Percentiles rank a stretch among this genome's conserved stretches.
These are phyloP conservation scores for Rhinogobius similis DNA, from an alignment of 2,113 vertebrate genomes.

Conservation along the genomic window DNA sequence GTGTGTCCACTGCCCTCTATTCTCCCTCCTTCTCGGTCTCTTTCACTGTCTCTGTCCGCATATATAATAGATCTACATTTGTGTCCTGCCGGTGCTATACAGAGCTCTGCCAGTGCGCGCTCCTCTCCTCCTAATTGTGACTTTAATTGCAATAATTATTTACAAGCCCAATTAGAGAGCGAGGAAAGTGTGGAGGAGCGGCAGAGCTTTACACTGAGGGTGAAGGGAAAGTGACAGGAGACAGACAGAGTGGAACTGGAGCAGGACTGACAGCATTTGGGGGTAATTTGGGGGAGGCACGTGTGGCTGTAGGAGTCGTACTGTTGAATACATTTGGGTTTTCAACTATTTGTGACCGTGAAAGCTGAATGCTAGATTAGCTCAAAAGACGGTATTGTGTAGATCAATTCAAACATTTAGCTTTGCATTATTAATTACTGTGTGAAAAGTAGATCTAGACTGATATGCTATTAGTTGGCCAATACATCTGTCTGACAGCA, in stretches of 20 bases:
- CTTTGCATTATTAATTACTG: too few species aligned
- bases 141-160: slow-evolving; percentile 87
- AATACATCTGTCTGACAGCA: too few species aligned
- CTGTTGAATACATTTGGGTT: not conserved
- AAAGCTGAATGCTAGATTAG: slow-evolving; percentile 15
- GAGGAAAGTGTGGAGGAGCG: slow-evolving; percentile 69
- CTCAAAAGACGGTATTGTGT: too few species aligned
- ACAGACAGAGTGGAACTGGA: slow-evolving; percentile 51
- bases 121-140: slow-evolving; percentile 79
- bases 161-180: slow-evolving; percentile 84
- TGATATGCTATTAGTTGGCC: too few species aligned
- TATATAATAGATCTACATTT: slow-evolving; percentile 72
- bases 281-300: too few species aligned
- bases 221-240: slow-evolving; percentile 70
- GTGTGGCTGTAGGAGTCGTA: slow-evolving; percentile 17
- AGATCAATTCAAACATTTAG: too few species aligned
- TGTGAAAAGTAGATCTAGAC: too few species aligned
- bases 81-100: slow-evolving; percentile 68
- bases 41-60: slow-evolving; percentile 52
- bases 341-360: slow-evolving; percentile 24
- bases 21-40: slow-evolving; percentile 32
- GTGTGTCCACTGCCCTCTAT: slow-evolving; percentile 67
- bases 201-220: slow-evolving; percentile 27
- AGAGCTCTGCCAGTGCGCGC: too few species aligned
- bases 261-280: slow-evolving; percentile 44